These are phyloP conservation scores for Eumeta japonica DNA, from an alignment of 1,140 invertebrate genomes.

Conservation along the genomic window DNA sequence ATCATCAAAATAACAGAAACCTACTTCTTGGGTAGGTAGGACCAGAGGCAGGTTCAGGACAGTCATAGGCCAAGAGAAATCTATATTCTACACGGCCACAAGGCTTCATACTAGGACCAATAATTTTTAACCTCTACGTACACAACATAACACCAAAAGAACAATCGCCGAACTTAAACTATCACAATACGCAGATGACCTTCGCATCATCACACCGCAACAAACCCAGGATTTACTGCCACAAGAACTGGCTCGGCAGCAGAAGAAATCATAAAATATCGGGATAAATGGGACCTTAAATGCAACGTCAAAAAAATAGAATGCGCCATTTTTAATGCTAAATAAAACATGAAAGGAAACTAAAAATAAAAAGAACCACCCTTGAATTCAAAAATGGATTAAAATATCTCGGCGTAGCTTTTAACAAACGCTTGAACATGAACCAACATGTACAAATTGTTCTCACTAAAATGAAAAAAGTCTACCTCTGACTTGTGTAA, in stretches of 20 bases:
- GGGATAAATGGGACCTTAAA: no score
- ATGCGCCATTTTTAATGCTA: conserved; percentile 7
- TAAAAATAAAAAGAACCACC: conserved; percentile 3
- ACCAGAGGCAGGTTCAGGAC: conserved; percentile 6
- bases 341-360: conserved; percentile 2
- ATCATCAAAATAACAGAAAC: conserved; percentile 7
- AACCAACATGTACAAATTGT: conserved; percentile 4
- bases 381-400: no score
- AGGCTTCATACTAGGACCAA: conserved; percentile 7
- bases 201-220: no score
- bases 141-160: no score
- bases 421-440: conserved; percentile 7
- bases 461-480: conserved; percentile 6
- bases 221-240: no score
- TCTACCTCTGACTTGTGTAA: conserved; percentile 7
- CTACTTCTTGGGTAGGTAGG: conserved; percentile 3
- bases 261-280: no score
- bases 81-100: conserved; percentile 6
- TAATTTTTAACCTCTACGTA: no score
- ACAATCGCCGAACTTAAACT: no score
- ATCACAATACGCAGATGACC: no score
- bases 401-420: conserved; percentile 7
- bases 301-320: conserved; percentile 8
- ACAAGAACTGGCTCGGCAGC: no score
- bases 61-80: neutral